Evolutionary conservation across 2,113 vertebrate species (phyloP).

Genomic region (Micromys minutus): DNA sequence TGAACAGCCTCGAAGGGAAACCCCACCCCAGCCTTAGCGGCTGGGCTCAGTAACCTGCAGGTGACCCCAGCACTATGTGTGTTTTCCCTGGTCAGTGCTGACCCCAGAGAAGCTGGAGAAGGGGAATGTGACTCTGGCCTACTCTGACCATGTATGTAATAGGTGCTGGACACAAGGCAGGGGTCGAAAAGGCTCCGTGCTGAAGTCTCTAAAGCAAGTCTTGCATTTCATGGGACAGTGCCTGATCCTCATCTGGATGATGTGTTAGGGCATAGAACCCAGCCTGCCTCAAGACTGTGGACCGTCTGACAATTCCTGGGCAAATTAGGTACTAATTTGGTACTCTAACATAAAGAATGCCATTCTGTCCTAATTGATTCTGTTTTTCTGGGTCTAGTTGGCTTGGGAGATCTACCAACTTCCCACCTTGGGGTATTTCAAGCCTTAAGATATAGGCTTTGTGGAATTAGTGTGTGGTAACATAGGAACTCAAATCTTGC

Average conservation of each 20-base stretch:
- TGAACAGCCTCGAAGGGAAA: slow-evolving; percentile 41
- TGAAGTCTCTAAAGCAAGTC: neutral
- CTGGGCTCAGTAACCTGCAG: slow-evolving; percentile 88
- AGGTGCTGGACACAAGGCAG: slow-evolving; percentile 83
- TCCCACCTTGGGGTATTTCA: slow-evolving; percentile 14
- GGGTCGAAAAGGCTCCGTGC: neutral
- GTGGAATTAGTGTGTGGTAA: slow-evolving; percentile 22
- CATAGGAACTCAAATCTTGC: slow-evolving; percentile 10
- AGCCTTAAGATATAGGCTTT: neutral
- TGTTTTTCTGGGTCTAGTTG: slow-evolving; percentile 18
- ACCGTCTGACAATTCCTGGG: neutral
- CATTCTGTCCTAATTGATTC: neutral
- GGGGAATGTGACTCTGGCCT: slow-evolving; percentile 81
- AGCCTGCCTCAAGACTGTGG: neutral
- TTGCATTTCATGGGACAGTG: neutral
- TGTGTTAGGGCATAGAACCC: neutral
- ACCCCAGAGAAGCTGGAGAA: slow-evolving; percentile 83
- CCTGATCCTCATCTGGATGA: neutral
- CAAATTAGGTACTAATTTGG: neutral
- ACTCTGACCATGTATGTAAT: slow-evolving; percentile 84
- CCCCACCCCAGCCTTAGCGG: slow-evolving; percentile 79
- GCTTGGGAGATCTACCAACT: neutral
- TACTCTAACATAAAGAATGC: neutral
- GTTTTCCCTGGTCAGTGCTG: slow-evolving; percentile 85
- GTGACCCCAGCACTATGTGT: slow-evolving; percentile 85